These are phyloP conservation scores for Leptogaster cylindrica DNA, from an alignment of 2,888 invertebrate species.

Conservation along the genomic window DNA sequence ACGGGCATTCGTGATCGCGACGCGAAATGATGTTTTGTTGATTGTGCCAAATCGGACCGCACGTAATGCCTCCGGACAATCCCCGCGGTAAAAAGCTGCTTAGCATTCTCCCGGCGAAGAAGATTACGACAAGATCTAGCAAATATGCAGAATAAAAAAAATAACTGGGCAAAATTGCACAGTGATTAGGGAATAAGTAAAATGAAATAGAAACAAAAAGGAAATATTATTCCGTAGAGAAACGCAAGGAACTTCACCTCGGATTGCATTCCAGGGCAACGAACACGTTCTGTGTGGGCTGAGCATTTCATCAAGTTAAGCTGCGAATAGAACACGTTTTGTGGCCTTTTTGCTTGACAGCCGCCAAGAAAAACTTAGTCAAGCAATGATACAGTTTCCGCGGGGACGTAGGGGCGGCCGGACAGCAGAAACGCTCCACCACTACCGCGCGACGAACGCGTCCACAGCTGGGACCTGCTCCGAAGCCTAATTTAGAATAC, in stretches of 20 bases:
- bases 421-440: background rate
- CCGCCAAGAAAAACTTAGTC: slow-evolving; percentile 32
- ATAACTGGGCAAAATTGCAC: slow-evolving; percentile 1
- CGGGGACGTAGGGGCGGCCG: background rate
- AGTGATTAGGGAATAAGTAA: slow-evolving; percentile 1
- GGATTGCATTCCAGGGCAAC: slow-evolving; percentile 39
- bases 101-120: background rate
- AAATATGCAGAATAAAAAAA: background rate
- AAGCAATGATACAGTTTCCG: slow-evolving; percentile 11
- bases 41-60: slow-evolving; percentile 9
- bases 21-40: background rate
- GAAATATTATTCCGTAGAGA: background rate
- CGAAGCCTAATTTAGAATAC: slow-evolving; percentile 18
- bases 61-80: background rate
- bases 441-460: too few species aligned
- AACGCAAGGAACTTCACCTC: slow-evolving; percentile 16
- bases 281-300: slow-evolving; percentile 43
- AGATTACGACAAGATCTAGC: background rate
- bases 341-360: slow-evolving; percentile 26
- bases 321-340: slow-evolving; percentile 43
- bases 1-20: background rate
- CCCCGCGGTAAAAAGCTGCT: background rate
- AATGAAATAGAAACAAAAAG: slow-evolving; percentile 18
- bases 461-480: background rate
- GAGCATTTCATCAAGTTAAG: slow-evolving; percentile 26